Percentiles rank a stretch among this genome's conserved stretches.
Conservation (phyloP, 2,113 vertebrate genomes). For the Phaethon lepturus region DNA sequence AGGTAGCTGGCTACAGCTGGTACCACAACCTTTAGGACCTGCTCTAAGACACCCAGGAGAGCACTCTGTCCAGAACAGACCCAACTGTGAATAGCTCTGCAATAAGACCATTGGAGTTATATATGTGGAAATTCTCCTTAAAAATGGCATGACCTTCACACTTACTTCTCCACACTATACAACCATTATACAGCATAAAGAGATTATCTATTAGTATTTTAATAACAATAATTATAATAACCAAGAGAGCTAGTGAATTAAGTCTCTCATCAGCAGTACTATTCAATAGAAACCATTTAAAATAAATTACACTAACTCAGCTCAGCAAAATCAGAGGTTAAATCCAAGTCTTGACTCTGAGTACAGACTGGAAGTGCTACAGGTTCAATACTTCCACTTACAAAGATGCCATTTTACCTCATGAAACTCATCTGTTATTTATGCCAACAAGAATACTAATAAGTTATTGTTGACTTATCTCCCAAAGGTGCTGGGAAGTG, state of each 20-base stretch:
- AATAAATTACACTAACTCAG: neutral
- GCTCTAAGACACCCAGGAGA: neutral
- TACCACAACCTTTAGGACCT: rapidly evolving
- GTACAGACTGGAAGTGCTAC: neutral
- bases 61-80: neutral
- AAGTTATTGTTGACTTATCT: neutral
- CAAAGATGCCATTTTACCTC: neutral
- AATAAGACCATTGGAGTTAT: neutral
- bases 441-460: neutral
- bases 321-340: neutral
- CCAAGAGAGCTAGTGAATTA: neutral
- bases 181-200: neutral
- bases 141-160: neutral
- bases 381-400: neutral
- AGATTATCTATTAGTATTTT: neutral
- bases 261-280: neutral
- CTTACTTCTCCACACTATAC: neutral
- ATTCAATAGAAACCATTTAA: neutral
- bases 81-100: neutral
- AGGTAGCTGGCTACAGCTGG: neutral
- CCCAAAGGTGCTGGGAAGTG: neutral
- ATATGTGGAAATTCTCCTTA: neutral
- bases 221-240: neutral
- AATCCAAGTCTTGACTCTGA: neutral
- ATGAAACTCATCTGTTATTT: neutral